Evolutionary conservation across 2,113 vertebrate species (phyloP), one percentile per base, ranked within the genome.

Genomic region (Tachuris rubrigastra): DNA sequence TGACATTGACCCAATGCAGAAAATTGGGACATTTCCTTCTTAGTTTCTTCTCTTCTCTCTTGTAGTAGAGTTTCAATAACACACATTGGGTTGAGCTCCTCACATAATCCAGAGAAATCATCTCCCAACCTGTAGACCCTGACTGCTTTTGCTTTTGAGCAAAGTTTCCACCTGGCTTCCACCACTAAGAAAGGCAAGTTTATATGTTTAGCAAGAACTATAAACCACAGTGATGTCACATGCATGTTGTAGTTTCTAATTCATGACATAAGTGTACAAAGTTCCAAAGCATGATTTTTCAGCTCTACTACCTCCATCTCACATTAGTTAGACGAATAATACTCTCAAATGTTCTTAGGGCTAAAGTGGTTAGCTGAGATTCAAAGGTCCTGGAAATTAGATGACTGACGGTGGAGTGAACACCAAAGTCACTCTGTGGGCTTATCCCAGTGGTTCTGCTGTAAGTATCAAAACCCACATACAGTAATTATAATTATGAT

Each of bases 1-100:
- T 25, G 50, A 14, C 49, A 49, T 5, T 49, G 49, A 25, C 2
- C 5, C n/a, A 23, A 39, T 27, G 25, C 6, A 35, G 14, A n/a
- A 85, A 71, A 76, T 0, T 46, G 2, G 6, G 20, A 33, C 11
- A 15, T 3, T 10, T 63, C 3, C 8, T 60, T 53, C 24, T 24
- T 27, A 37, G 7, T 2, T 53, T 78, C 31, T 71, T 60, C 19
- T 41, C 20, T 84, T 19, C 5, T 35, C 3, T 27, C 12, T 35
- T 53, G 33, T 23, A n/a, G 9, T 6, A 24, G 25, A 23, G 2
- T 35, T 68, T 74, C 16, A 14, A 31, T 33, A 12, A 3, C 6
- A 25, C 2, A 3, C 1, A 59, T 1, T 82, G 14, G 2, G 41
- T 8, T n/a, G 23, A 79, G 6, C 4, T 3, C 1, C 7, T 42